Evolutionary conservation across 2,113 vertebrate species (phyloP).

Genomic region (Megaceryle torquata): DNA sequence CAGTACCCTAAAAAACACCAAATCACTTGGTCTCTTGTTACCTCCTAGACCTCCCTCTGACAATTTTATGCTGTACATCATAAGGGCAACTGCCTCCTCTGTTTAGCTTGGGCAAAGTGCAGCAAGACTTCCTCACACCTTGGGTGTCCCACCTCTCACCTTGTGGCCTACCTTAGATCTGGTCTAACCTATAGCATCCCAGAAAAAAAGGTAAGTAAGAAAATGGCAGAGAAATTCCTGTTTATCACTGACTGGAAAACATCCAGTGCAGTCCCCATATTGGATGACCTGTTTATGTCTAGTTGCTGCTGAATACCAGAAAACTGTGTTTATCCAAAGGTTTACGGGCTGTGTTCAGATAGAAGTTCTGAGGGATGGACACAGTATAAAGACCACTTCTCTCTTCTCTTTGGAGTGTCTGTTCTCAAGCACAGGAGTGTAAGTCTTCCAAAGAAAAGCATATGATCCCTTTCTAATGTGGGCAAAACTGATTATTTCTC

Average conservation of each 20-base stretch:
- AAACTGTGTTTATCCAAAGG: background rate
- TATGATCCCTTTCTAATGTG: background rate
- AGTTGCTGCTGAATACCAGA: background rate
- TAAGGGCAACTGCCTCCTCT: background rate
- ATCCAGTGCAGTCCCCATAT: background rate
- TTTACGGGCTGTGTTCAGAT: background rate
- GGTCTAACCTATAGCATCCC: background rate
- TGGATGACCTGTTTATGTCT: background rate
- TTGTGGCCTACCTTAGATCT: background rate
- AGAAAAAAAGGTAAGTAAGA: background rate
- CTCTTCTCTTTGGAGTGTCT: background rate
- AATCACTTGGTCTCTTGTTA: background rate
- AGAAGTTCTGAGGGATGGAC: background rate
- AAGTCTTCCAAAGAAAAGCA: background rate
- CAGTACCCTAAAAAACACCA: background rate
- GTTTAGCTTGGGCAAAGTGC: background rate
- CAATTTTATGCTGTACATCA: background rate
- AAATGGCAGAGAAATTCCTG: background rate
- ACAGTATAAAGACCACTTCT: background rate
- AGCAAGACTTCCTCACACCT: background rate
- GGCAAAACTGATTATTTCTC: background rate
- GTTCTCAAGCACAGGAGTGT: background rate
- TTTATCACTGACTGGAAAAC: background rate
- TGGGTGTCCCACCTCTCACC: background rate
- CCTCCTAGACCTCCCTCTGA: background rate